Conservation (phyloP, 2,797 vertebrate genomes). For the Propithecus perrieri region DNA sequence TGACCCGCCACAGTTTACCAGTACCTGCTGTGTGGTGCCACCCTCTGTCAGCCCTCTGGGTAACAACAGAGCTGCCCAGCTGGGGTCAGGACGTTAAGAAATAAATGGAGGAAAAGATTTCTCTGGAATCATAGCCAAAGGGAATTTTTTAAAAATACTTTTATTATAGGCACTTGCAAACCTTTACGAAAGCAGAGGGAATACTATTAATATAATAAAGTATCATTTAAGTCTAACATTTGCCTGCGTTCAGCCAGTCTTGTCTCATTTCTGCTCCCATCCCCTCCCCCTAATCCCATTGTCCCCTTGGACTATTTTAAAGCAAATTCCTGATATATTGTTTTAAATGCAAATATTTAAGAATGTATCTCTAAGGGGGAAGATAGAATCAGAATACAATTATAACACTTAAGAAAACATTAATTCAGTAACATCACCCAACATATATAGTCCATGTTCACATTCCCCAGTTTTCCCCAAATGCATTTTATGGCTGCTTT, state of each 20-base stretch:
- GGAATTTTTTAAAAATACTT: not conserved
- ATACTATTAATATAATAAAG: not conserved
- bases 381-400: not conserved
- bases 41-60: not conserved
- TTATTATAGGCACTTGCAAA: not conserved
- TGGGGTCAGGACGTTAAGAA: not conserved
- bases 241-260: not conserved
- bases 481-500: not conserved
- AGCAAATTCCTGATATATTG: not conserved
- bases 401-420: not conserved
- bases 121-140: not conserved
- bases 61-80: not conserved
- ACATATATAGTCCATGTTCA: not conserved
- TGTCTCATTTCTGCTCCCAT: not conserved
- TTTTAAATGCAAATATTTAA: not conserved
- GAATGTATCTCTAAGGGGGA: not conserved
- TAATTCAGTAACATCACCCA: not conserved
- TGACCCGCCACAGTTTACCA: fast-evolving
- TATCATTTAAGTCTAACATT: not conserved
- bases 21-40: not conserved
- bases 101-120: not conserved
- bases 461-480: not conserved
- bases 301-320: not conserved
- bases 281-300: not conserved
- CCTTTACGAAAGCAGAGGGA: not conserved